These are phyloP conservation scores for Canis aureus DNA, from an alignment of 2,113 vertebrate species.

Conservation along the genomic window DNA sequence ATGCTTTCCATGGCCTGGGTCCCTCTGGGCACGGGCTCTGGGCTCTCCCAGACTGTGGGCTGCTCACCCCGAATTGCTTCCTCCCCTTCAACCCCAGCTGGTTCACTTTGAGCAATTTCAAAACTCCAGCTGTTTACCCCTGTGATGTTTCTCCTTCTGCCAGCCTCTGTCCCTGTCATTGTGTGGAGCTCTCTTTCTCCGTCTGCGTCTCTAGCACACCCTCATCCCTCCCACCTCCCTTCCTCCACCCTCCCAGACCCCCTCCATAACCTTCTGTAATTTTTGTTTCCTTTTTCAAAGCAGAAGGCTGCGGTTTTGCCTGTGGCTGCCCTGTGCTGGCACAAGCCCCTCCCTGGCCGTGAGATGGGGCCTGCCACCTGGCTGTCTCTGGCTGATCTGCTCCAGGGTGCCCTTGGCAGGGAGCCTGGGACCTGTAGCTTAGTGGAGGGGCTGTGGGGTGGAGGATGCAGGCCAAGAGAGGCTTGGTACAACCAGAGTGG, in stretches of 20 bases:
- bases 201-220: background rate
- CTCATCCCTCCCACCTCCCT: background rate
- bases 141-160: background rate
- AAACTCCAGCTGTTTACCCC: background rate
- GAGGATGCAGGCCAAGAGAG: background rate
- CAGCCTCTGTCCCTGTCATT: background rate
- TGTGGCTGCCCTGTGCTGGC: background rate
- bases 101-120: background rate
- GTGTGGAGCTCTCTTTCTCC: background rate
- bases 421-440: background rate
- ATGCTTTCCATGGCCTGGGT: background rate
- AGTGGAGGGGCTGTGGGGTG: background rate
- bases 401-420: background rate
- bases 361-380: background rate
- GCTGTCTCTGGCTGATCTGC: background rate
- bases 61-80: background rate
- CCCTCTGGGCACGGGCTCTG: background rate
- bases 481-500: too few relatives aligned
- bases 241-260: fast-evolving
- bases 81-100: background rate
- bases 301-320: background rate
- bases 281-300: background rate
- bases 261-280: background rate
- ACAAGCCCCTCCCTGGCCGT: background rate
- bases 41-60: background rate